Conservation (phyloP, 2,113 vertebrate genomes). For the Noctilio leporinus region DNA sequence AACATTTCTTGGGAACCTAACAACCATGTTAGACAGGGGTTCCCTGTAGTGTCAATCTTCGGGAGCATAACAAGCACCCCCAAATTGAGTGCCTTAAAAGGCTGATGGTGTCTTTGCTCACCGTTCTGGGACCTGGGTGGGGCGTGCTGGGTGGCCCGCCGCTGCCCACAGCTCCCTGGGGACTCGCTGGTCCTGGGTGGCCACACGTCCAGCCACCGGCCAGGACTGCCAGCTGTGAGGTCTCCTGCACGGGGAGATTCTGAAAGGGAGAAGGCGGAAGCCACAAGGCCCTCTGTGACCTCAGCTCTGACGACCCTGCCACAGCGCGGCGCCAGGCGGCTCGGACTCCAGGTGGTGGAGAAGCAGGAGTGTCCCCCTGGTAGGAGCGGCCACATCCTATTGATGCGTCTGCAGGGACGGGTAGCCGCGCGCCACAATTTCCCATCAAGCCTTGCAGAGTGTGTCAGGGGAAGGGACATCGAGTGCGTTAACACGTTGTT, state of each 20-base stretch:
- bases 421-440: not conserved
- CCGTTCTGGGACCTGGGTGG: rapidly evolving
- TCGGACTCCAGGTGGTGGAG: too few relatives aligned
- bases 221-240: not conserved
- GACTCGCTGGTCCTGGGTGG: rapidly evolving
- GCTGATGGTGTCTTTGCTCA: too few relatives aligned
- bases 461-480: too few relatives aligned
- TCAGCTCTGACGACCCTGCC: not conserved
- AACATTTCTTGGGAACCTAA: too few relatives aligned
- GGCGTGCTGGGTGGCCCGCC: not conserved
- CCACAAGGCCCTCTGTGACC: not conserved
- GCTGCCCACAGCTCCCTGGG: rapidly evolving
- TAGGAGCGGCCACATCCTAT: rapidly evolving
- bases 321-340: not conserved
- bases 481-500: too few relatives aligned
- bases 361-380: not conserved
- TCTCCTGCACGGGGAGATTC: not conserved
- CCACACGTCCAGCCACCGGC: not conserved
- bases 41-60: too few relatives aligned
- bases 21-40: too few relatives aligned
- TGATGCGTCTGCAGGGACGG: too few relatives aligned
- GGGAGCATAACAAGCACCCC: not conserved
- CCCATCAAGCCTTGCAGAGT: not conserved
- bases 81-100: not conserved
- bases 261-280: not conserved